phyloP scores from a whole-genome alignment of 1,140 invertebrate genomes.

The Wasmannia auropunctata region DNA sequence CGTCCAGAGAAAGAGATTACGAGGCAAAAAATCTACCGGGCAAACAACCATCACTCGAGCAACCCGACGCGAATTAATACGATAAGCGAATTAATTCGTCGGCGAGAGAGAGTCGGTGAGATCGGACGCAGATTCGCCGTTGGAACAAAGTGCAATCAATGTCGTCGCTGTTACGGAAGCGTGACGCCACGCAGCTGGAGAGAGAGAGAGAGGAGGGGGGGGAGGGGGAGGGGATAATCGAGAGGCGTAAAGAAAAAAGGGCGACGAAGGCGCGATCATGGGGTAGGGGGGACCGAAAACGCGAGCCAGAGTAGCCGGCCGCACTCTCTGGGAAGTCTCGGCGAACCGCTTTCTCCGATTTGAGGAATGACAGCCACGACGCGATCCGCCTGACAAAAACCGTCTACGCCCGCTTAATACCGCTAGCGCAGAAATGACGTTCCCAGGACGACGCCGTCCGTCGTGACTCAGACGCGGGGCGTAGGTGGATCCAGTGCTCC shows the following conservation, averaged over 20 bases:
- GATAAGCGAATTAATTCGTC: conserved; percentile 16
- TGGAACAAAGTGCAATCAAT: conserved; percentile 30
- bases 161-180: conserved; percentile 20
- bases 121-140: conserved; percentile 25
- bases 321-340: conserved; percentile 43
- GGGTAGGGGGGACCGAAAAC: conserved; percentile 2
- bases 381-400: conserved; percentile 45
- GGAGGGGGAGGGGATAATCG: too few species aligned
- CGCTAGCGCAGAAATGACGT: conserved; percentile 40
- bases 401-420: conserved; percentile 37
- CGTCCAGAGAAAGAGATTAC: not conserved
- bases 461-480: conserved; percentile 39
- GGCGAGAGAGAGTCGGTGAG: not conserved
- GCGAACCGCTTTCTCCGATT: conserved; percentile 32
- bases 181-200: conserved; percentile 27
- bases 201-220: too few species aligned
- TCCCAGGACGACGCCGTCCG: conserved; percentile 33
- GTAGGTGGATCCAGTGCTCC: conserved; percentile 33
- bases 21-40: too few species aligned
- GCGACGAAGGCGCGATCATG: conserved; percentile 4
- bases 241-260: not conserved
- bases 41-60: not conserved
- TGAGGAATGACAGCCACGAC: conserved; percentile 47
- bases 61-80: not conserved
- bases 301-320: not conserved